phyloP scores from a whole-genome alignment of 2,888 invertebrate species.

The Nipponacmea schrenckii region DNA sequence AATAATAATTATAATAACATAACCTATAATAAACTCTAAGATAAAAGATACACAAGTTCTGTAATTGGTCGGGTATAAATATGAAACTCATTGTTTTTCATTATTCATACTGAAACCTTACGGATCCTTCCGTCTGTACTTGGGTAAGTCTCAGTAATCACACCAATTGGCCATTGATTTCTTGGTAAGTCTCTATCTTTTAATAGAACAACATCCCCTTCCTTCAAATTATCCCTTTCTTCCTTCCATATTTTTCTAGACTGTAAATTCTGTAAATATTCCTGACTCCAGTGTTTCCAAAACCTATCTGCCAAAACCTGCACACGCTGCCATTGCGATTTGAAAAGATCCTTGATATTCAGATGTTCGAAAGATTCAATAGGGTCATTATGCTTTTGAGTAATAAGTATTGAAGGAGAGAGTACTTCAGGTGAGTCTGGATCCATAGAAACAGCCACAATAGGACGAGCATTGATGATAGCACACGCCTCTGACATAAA shows the following conservation, averaged over 20 bases:
- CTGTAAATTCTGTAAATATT: slow-evolving; percentile 21
- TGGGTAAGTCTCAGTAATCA: too few relatives aligned
- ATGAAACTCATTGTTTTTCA: too few relatives aligned
- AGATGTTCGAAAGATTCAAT: slow-evolving; percentile 9
- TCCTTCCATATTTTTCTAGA: slow-evolving; percentile 25
- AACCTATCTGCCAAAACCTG: slow-evolving; percentile 28
- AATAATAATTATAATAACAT: too few relatives aligned
- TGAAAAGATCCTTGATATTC: slow-evolving; percentile 14
- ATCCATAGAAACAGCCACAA: slow-evolving; percentile 24
- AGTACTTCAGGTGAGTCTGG: slow-evolving; percentile 23
- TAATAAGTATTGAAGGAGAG: slow-evolving; percentile 25
- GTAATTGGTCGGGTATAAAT: too few relatives aligned
- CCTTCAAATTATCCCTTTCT: slow-evolving; percentile 12
- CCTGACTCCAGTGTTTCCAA: slow-evolving; percentile 21
- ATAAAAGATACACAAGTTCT: too few relatives aligned
- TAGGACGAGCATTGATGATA: slow-evolving; percentile 24
- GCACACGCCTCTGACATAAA: slow-evolving; percentile 24
- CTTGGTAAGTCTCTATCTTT: too few relatives aligned
- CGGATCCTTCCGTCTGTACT: too few relatives aligned
- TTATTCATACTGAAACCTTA: too few relatives aligned
- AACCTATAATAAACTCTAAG: too few relatives aligned
- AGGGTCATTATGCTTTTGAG: slow-evolving; percentile 21
- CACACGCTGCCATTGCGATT: slow-evolving; percentile 27
- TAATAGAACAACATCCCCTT: slow-evolving; percentile 24
- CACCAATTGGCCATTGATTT: too few relatives aligned